Base-by-base conservation (phyloP, 2,888 invertebrate genomes). In the Campopleginae sp. region DNA sequence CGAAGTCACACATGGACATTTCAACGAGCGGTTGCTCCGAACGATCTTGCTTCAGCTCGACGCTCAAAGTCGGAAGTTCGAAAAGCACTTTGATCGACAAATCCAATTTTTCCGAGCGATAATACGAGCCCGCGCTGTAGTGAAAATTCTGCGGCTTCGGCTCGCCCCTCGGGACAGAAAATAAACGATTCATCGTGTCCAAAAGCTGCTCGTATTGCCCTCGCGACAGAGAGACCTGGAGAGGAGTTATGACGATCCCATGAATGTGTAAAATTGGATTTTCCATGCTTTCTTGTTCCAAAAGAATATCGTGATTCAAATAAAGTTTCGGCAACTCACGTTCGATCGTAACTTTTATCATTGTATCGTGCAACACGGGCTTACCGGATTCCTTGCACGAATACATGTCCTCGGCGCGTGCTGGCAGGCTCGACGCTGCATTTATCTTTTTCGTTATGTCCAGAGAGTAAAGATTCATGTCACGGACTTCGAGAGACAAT, bases 191-290 rank as follows among this genome's bases (percentile, higher is more conserved):
- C 33, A 95, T 89, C 0, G 97, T 97, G 89, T 97, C 97, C 85
- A 98, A 94, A 65, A 99, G 94, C 94, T 98, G 98, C 92, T 98
- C 97, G 93, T 98, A 99, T 92, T 98, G 98, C 77, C 96, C 96
- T 72, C 98, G 96, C 0, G 97, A 96, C 70, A 99, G 94, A 0
- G 98, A 97, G 48, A 99, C 96, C 94, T 98, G 97, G 76, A 99
- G 94, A 0, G 97, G 97, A 74, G 97, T 97, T 54, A 98, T 96
- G 19, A 98, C 97, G 87, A 95, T 95, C 38, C 98, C 98, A 80
- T 92, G 91, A 6, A 93, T 92, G 85, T 94, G 91, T 3, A 94
- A 88, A 1, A 93, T 87, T 0, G 93, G 93, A 38, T 87, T 86
- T 68, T 87, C 88, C 76, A 80, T 58, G 0, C 54, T 63, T 31